Conservation (phyloP, 2,113 vertebrate species). For the Silurus meridionalis region DNA sequence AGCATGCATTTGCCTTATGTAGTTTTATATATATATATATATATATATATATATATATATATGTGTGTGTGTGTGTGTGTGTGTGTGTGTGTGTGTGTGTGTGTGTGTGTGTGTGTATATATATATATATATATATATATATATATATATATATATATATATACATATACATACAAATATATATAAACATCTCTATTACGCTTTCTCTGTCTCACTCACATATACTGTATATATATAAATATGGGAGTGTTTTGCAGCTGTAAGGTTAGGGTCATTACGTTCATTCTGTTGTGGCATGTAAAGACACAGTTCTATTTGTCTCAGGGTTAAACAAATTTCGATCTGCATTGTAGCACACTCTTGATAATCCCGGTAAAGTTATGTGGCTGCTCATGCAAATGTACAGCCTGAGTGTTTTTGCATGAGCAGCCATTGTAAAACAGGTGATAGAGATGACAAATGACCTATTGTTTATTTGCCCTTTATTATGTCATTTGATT, state of each 20-base stretch:
- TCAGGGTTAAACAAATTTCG: not conserved
- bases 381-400: conserved; percentile 17
- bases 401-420: not conserved
- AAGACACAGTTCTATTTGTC: not conserved
- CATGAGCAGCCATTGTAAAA: not conserved
- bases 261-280: not conserved
- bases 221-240: not conserved
- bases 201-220: too few relatives aligned
- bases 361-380: conserved; percentile 18
- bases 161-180: not conserved
- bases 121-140: too few relatives aligned
- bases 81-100: too few relatives aligned
- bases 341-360: not conserved
- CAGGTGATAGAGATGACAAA: conserved; percentile 7
- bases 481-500: not conserved
- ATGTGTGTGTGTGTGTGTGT: too few relatives aligned
- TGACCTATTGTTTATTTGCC: not conserved
- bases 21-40: too few relatives aligned
- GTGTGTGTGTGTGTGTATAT: too few relatives aligned
- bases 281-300: not conserved
- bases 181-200: too few relatives aligned
- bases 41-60: too few relatives aligned
- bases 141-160: not conserved
- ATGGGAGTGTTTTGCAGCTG: not conserved
- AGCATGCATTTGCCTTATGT: not conserved